Conservation (phyloP, 2,888 invertebrate genomes). For the Cheilosia impressa region DNA sequence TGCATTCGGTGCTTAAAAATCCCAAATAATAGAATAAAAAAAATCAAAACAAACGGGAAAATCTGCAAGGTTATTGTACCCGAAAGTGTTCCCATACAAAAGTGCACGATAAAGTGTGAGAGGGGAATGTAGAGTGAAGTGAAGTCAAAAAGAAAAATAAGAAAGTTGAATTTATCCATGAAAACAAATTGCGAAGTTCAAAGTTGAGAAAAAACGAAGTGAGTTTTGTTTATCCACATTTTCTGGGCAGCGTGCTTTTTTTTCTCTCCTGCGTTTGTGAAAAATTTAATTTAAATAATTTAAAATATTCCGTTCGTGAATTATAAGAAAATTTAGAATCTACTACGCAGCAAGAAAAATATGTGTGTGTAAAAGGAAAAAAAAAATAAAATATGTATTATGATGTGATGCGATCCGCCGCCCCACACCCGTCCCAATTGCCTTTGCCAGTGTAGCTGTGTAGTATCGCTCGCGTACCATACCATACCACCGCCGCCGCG, state of each 20-base stretch:
- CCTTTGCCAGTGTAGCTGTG: constrained; percentile 38
- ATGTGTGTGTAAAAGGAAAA: constrained; percentile 61
- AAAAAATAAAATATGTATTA: constrained; percentile 63
- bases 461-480: constrained; percentile 30
- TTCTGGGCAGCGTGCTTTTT: constrained; percentile 27
- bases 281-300: not conserved
- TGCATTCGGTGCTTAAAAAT: constrained; percentile 32
- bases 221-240: constrained; percentile 58
- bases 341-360: constrained; percentile 71
- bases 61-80: constrained; percentile 74
- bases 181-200: constrained; percentile 63
- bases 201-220: constrained; percentile 61
- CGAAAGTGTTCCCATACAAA: constrained; percentile 63
- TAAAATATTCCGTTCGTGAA: not conserved
- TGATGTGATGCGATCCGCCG: constrained; percentile 68
- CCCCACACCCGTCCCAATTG: constrained; percentile 47
- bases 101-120: constrained; percentile 38
- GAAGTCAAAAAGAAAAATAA: constrained; percentile 29
- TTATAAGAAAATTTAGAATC: constrained; percentile 3
- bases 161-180: constrained; percentile 49
- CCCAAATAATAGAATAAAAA: constrained; percentile 36
- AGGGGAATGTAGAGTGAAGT: constrained; percentile 44
- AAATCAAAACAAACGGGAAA: constrained; percentile 68
- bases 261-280: not conserved
- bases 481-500: constrained; percentile 32